These are phyloP conservation scores for Rhinophrynus dorsalis DNA, from an alignment of 2,797 vertebrate species.

Conservation along the genomic window DNA sequence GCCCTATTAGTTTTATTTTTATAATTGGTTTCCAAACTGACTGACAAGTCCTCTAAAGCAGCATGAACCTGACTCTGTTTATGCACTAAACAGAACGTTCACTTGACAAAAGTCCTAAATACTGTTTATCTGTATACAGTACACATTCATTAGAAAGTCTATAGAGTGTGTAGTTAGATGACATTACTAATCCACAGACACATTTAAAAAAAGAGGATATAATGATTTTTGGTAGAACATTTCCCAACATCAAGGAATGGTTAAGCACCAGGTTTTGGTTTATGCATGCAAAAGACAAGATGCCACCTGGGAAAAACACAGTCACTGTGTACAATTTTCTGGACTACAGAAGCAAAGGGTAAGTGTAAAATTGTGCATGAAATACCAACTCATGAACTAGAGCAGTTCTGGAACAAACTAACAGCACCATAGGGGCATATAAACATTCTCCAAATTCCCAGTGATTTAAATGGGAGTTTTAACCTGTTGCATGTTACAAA, in stretches of 20 bases:
- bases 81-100: background rate
- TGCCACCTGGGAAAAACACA: conserved; percentile 41
- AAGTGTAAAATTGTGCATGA: conserved; percentile 4
- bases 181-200: background rate
- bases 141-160: background rate
- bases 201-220: background rate
- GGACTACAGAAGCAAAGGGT: conserved; percentile 19
- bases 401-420: no score
- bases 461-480: no score
- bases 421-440: no score
- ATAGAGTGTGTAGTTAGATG: background rate
- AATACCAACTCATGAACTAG: no score
- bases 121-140: conserved; percentile 6
- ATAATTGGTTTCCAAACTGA: background rate
- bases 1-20: conserved; percentile 14
- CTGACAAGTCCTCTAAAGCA: background rate
- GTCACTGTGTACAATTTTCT: conserved; percentile 19
- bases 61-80: background rate
- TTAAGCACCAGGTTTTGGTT: no score
- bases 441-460: no score
- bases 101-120: background rate
- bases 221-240: no score
- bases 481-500: no score
- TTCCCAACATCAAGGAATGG: no score
- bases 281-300: background rate